phyloP scores from a whole-genome alignment of 2,888 invertebrate species.

The Rotaria macrura region DNA sequence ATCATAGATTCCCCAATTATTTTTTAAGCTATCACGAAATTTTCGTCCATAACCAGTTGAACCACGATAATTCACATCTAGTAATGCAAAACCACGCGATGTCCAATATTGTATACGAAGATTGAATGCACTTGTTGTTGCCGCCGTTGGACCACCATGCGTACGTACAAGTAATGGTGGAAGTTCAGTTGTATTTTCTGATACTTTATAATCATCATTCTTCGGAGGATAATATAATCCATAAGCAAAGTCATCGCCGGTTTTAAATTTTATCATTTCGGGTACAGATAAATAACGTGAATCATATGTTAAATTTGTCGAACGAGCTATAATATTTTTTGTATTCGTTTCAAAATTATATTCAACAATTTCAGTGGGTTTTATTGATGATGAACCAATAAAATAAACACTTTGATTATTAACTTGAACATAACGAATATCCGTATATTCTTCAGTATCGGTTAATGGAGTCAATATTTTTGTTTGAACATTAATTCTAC shows the following conservation, averaged over 20 bases:
- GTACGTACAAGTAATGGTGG: slow-evolving; percentile 49
- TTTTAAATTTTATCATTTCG: slow-evolving; percentile 43
- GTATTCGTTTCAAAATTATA: neutral
- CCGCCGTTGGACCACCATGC: slow-evolving; percentile 51
- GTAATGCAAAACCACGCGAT: slow-evolving; percentile 50
- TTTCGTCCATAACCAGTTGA: slow-evolving; percentile 49
- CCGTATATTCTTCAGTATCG: neutral
- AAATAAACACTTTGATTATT: neutral
- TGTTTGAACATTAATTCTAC: neutral
- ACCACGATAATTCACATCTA: slow-evolving; percentile 51
- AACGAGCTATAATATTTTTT: neutral
- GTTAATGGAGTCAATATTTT: neutral
- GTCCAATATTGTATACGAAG: slow-evolving; percentile 49
- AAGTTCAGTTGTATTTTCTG: slow-evolving; percentile 37
- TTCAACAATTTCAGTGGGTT: neutral
- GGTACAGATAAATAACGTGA: slow-evolving; percentile 46
- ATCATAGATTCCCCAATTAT: slow-evolving; percentile 49
- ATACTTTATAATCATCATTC: slow-evolving; percentile 44
- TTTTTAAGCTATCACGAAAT: slow-evolving; percentile 44
- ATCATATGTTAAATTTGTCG: slow-evolving; percentile 37
- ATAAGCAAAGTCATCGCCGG: slow-evolving; percentile 39
- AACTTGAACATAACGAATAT: neutral
- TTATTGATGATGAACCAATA: neutral
- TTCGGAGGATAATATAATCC: slow-evolving; percentile 46
- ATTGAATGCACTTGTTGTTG: slow-evolving; percentile 40